Evolutionary conservation across 1,140 invertebrate genomes (phyloP).

Genomic region (Dendroctonus valens): DNA sequence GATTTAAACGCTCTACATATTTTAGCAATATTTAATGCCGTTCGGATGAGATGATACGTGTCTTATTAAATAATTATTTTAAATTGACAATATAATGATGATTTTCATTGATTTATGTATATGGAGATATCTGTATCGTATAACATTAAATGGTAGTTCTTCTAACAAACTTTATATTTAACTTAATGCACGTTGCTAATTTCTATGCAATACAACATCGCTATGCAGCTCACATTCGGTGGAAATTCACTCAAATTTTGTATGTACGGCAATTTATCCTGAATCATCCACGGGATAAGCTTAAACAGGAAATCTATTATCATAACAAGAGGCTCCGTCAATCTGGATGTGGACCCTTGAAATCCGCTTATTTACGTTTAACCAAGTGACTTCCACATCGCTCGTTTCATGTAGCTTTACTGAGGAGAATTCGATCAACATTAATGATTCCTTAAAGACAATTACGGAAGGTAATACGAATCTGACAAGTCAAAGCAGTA

Average conservation of each 20-base stretch:
- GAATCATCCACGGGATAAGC: slow-evolving; percentile 1
- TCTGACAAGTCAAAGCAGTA: no score
- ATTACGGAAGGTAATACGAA: no score
- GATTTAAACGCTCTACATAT: no score
- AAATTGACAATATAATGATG: no score
- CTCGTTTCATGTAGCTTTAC: not conserved
- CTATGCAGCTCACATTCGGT: not conserved
- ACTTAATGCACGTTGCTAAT: no score
- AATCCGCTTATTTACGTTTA: slow-evolving; percentile 8
- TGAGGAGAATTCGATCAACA: not conserved
- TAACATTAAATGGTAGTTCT: no score
- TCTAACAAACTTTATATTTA: no score
- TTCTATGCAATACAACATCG: not conserved
- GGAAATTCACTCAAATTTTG: slow-evolving; percentile 1
- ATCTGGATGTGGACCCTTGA: slow-evolving; percentile 5
- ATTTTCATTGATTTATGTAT: no score
- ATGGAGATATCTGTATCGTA: no score
- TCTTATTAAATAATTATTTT: no score
- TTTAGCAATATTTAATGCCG: no score
- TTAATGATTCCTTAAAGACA: not conserved
- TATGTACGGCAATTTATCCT: slow-evolving; percentile 4
- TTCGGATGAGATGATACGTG: no score
- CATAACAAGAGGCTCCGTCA: slow-evolving; percentile 6
- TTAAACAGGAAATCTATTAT: slow-evolving; percentile 8
- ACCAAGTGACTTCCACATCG: not conserved